These are phyloP conservation scores for Cylindroiulus punctatus DNA, from an alignment of 2,888 invertebrate genomes.

Conservation along the genomic window DNA sequence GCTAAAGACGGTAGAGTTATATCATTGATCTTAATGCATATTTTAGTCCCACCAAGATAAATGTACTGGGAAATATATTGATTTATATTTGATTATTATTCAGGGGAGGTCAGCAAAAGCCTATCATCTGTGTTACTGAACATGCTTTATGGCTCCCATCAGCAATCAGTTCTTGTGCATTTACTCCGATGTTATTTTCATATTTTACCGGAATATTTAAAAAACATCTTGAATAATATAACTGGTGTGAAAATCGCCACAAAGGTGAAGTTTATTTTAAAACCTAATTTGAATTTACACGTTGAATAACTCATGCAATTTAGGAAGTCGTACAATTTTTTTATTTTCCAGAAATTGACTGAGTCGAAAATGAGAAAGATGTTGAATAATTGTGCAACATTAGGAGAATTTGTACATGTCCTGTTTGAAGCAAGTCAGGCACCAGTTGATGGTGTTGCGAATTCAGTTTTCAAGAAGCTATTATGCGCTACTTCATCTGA, in stretches of 20 bases:
- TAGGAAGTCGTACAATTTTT: neutral
- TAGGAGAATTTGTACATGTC: constrained; percentile 2
- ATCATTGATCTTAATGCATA: neutral
- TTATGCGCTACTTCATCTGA: neutral
- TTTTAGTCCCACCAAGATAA: neutral
- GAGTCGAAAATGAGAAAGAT: neutral
- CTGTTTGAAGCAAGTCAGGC: neutral
- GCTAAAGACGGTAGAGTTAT: neutral
- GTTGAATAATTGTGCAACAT: neutral
- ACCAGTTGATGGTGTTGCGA: neutral
- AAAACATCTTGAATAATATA: neutral
- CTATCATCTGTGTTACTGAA: neutral
- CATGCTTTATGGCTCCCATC: neutral
- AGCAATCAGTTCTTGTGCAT: constrained; percentile 5
- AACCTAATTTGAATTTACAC: neutral
- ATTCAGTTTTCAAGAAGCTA: neutral
- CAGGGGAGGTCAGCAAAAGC: neutral
- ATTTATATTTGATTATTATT: neutral
- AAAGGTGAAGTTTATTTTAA: neutral
- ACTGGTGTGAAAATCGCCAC: neutral
- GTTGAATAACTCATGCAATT: neutral
- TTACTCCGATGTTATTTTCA: neutral
- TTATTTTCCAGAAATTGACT: neutral
- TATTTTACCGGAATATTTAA: neutral
- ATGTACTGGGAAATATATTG: neutral